Percentiles rank a stretch among this genome's conserved stretches.
Conservation (phyloP, 2,888 invertebrate species). For the Aethes cnicana region DNA sequence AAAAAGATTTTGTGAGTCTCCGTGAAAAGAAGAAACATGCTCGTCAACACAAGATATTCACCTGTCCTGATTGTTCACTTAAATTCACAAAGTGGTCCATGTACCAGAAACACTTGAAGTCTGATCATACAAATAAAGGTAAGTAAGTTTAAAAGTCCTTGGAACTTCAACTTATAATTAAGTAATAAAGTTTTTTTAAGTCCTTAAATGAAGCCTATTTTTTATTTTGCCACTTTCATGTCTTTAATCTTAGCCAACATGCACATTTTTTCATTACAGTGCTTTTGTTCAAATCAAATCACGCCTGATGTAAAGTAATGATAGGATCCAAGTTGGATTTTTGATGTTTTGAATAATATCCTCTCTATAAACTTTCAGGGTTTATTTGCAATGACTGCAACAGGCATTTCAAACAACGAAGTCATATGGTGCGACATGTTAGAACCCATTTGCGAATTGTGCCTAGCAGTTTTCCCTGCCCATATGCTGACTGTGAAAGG, state of each 20-base stretch:
- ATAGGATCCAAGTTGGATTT: too few relatives aligned
- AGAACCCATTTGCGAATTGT: constrained; percentile 51
- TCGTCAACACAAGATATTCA: constrained; percentile 69
- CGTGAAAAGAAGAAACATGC: constrained; percentile 76
- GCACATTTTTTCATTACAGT: too few relatives aligned
- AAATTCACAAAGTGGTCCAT: constrained; percentile 75
- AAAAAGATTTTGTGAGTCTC: constrained; percentile 69
- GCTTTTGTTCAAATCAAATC: too few relatives aligned
- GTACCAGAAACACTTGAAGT: constrained; percentile 70
- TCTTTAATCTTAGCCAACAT: not conserved
- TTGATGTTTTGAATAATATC: too few relatives aligned
- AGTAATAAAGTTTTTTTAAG: too few relatives aligned
- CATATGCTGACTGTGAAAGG: constrained; percentile 63
- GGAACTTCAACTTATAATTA: too few relatives aligned
- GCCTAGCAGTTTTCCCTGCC: constrained; percentile 51
- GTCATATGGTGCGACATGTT: constrained; percentile 61
- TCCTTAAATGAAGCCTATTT: too few relatives aligned
- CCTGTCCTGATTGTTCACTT: constrained; percentile 70
- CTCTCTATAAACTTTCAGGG: too few relatives aligned
- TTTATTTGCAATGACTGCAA: constrained; percentile 67
- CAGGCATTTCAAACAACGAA: constrained; percentile 60
- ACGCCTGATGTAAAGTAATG: too few relatives aligned
- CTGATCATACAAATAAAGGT: constrained; percentile 58
- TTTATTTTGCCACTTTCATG: not conserved
- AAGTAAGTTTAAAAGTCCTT: constrained; percentile 11